These are phyloP conservation scores for Pterocles gutturalis DNA, from an alignment of 2,113 vertebrate genomes.

Conservation along the genomic window DNA sequence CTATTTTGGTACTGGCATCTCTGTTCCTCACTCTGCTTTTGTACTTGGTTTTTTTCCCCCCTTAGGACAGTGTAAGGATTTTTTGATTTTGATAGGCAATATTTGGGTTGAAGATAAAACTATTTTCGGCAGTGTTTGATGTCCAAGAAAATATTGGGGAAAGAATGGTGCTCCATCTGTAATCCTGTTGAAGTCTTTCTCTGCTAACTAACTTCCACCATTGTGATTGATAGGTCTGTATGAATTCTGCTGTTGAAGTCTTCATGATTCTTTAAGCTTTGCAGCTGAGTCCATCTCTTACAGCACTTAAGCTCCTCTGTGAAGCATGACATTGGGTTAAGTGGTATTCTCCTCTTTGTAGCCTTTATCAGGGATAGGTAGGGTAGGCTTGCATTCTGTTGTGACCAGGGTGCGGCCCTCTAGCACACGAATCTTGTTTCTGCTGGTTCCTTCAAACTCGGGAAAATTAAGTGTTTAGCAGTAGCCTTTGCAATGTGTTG, in stretches of 20 bases:
- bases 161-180: not conserved
- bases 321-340: not conserved
- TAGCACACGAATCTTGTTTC: not conserved
- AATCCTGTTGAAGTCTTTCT: not conserved
- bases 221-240: not conserved
- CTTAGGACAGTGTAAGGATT: not conserved
- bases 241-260: not conserved
- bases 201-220: not conserved
- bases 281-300: not conserved
- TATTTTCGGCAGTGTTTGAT: not conserved
- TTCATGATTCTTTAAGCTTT: not conserved
- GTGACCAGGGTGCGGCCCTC: not conserved
- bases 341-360: not conserved
- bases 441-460: not conserved
- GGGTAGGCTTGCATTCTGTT: not conserved
- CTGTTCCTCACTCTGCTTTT: not conserved
- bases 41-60: not conserved
- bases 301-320: not conserved
- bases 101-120: not conserved
- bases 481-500: not conserved
- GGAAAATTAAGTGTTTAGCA: not conserved
- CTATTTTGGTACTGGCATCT: not conserved
- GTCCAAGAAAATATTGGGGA: not conserved
- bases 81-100: not conserved
- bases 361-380: not conserved